Conservation (phyloP, 1,140 invertebrate species). For the Ceratina australensis region DNA sequence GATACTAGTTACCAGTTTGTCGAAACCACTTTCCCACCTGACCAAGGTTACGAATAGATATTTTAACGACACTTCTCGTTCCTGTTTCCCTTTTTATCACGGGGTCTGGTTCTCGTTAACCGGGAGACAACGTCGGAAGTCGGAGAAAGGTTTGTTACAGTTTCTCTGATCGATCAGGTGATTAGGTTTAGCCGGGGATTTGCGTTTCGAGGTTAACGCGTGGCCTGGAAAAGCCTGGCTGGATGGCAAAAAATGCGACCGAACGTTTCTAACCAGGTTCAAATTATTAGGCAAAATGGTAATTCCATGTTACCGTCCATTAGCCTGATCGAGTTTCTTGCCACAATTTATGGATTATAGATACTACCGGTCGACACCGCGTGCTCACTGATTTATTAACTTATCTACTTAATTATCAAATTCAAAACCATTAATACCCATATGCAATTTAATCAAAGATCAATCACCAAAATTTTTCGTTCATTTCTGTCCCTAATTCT, state of each 20-base stretch:
- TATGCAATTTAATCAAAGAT: no score
- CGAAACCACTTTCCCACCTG: slow-evolving; percentile 37
- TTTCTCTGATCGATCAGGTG: slow-evolving; percentile 7
- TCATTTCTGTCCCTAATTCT: no score
- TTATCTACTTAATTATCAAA: no score
- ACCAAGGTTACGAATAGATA: slow-evolving; percentile 13
- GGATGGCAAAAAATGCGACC: not conserved
- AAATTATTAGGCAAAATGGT: not conserved
- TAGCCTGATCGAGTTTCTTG: not conserved
- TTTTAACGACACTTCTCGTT: not conserved
- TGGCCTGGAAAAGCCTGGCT: slow-evolving; percentile 4
- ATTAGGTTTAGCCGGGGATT: slow-evolving; percentile 9
- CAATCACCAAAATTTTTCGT: no score
- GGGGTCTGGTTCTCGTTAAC: slow-evolving; percentile 19
- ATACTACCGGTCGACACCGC: no score
- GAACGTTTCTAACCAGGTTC: not conserved
- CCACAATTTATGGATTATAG: not conserved
- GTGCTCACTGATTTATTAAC: no score
- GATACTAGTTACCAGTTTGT: slow-evolving; percentile 7
- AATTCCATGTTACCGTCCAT: not conserved
- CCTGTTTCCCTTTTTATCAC: not conserved
- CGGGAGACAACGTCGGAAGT: slow-evolving; percentile 10
- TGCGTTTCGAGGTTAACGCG: slow-evolving; percentile 25
- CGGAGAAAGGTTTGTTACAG: slow-evolving; percentile 30
- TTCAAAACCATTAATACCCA: no score